Base-by-base conservation (phyloP, 1,140 invertebrate genomes). In the Lethrus apterus region DNA sequence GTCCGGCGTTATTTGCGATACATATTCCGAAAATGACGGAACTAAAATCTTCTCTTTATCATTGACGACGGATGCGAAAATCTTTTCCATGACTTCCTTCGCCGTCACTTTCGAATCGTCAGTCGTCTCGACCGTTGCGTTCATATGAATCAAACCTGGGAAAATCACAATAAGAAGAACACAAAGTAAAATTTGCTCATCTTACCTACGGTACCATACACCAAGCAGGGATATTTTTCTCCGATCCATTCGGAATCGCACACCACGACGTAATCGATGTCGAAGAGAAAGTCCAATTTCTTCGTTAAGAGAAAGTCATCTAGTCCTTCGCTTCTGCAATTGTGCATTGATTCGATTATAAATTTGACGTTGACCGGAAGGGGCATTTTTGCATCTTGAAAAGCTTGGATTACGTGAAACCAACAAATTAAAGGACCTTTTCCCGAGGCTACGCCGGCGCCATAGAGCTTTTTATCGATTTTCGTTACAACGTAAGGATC, bases 291-390 rank as follows among this genome's bases (percentile, higher is more conserved):
- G 38, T 57, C 56, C 40, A 57, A 53, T 34, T 57, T 58, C 44
- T 57, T 55, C 1, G 59, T 56, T 7, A 51, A 44, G 1, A 67
- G 31, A 32, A 67, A 65, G 18, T 52, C 55, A 17, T 56, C 51
- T 14, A 67, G 43, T 5, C 60, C 62, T 10, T 48, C 9, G 43
- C 57, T 60, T 20, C 57, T 43, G 21, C 57, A 44, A 26, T 56
- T 51, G 36, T 64, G 46, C 56, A 61, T 59, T 8, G 57, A 54
- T 36, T 67, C 63, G 23, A 67, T 58, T 15, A 63, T 54, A 31
- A 67, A 63, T 48, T 62, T 64, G 13, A 67, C 34, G 38, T 64
- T 65, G 5, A 67, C 55, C 2, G 65, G 65, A 5, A 67, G 33
- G 1, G 43, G 33, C 5, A 57, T 47, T 24, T 58, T 48, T 4